Conservation (phyloP, 2,888 invertebrate genomes). For the Euplagia quadripunctaria region DNA sequence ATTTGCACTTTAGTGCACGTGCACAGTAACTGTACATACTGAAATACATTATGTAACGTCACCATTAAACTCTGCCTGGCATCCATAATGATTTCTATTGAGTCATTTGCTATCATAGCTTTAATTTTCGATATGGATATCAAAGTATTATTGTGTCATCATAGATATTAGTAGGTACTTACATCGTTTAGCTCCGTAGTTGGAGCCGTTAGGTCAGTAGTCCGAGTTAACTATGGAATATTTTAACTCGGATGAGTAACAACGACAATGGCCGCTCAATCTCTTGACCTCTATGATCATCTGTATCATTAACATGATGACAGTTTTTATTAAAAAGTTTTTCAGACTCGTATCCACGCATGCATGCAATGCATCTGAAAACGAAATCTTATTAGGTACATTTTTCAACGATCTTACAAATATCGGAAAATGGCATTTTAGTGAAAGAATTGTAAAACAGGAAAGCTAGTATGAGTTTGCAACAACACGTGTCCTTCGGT, state of each 20-base stretch:
- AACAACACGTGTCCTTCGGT: neutral
- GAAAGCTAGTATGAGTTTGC: neutral
- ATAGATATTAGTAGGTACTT: neutral
- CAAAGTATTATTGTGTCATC: constrained; percentile 39
- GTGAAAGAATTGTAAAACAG: too few relatives aligned
- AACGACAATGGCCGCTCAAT: neutral
- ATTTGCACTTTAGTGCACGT: constrained; percentile 34
- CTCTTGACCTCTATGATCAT: constrained; percentile 2
- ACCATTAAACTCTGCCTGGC: constrained; percentile 33
- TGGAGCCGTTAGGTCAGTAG: neutral
- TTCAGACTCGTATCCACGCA: neutral
- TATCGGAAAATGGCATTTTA: too few relatives aligned
- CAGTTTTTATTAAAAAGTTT: constrained; percentile 1
- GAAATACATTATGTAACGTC: constrained; percentile 39
- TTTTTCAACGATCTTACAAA: neutral
- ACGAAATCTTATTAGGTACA: constrained; percentile 32
- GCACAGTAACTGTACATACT: constrained; percentile 25
- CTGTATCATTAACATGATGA: neutral
- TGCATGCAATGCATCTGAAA: neutral
- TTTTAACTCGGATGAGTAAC: constrained; percentile 13
- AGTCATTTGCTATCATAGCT: constrained; percentile 29
- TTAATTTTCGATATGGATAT: constrained; percentile 48
- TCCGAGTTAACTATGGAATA: constrained; percentile 8
- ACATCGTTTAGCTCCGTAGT: neutral
- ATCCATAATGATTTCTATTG: constrained; percentile 40